These are phyloP conservation scores for Drepana arcuata DNA, from an alignment of 1,140 invertebrate species.

Conservation along the genomic window DNA sequence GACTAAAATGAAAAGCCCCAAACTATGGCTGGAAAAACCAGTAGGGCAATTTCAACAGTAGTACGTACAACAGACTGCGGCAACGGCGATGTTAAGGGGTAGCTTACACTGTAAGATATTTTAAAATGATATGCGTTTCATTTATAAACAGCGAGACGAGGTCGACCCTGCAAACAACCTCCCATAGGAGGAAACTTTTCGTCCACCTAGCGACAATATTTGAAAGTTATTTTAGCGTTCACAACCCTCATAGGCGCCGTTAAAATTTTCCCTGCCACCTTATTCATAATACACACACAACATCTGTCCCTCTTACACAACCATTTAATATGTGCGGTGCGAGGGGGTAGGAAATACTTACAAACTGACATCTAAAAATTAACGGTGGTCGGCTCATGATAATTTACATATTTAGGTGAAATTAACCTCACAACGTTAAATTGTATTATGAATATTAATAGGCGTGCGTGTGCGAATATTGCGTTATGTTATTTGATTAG, in stretches of 20 bases:
- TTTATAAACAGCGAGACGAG: constrained; percentile 60
- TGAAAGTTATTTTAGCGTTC: constrained; percentile 69
- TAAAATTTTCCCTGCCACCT: constrained; percentile 69
- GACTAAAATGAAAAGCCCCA: too few species aligned
- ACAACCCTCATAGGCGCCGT: constrained; percentile 70
- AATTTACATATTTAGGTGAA: constrained; percentile 72
- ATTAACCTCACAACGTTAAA: constrained; percentile 68
- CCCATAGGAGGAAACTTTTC: constrained; percentile 66
- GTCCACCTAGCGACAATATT: constrained; percentile 71
- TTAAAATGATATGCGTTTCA: constrained; percentile 66
- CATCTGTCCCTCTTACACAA: constrained; percentile 22
- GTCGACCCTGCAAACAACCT: constrained; percentile 50
- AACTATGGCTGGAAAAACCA: background rate
- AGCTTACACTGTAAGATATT: constrained; percentile 34
- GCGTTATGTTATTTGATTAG: constrained; percentile 46
- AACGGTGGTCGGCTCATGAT: constrained; percentile 70
- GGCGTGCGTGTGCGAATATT: constrained; percentile 40
- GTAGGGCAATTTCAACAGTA: background rate
- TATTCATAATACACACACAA: constrained; percentile 64
- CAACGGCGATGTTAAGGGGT: constrained; percentile 6
- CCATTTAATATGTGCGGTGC: constrained; percentile 6
- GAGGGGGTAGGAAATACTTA: constrained; percentile 49
- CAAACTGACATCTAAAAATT: constrained; percentile 64
- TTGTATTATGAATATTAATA: constrained; percentile 73
- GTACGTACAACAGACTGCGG: constrained; percentile 11